Evolutionary conservation across 1,140 invertebrate genomes (phyloP), one percentile per base, ranked within the genome.

Genomic region (Doryteuthis pealeii): DNA sequence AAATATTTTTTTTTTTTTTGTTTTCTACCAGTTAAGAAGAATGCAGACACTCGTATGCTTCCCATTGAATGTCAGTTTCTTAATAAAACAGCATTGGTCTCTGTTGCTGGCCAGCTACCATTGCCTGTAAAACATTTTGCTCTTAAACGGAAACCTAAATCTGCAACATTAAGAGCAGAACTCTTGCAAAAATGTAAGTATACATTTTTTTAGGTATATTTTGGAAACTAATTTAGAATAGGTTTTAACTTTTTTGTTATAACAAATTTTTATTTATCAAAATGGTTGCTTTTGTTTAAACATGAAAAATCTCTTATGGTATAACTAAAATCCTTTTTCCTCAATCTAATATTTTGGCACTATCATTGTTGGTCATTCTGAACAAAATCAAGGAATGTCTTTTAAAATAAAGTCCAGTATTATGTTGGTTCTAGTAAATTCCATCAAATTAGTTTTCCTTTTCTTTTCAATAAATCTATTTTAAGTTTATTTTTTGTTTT

Each of bases 51-150:
- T 45, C 92, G 92, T 77, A 93, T 98, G 91, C 89, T 98, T 81
- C 96, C 96, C 3, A 90, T 98, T 82, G 97, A 99, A 89, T 98
- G 96, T 90, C 93, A 96, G 85, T 99, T 97, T 90, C 90, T 99
- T 65, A 98, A 98, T 89, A 96, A 96, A 90, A 93, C 93, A 88
- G 95, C 96, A 49, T 90, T 98, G 80, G 91, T 92, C 58, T 94
- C 94, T 79, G 92, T 96, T 71, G 94, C 95, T 83, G 92, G 93
- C 78, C 89, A 90, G 43, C 87, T 89, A 77, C 88, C 90, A 26
- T 87, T 86, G 45, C 87, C 90, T 18, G 83, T 87, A 1, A 97
- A 98, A 89, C 96, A 99, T 89, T 99, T 99, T 85, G 95, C 93
- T 40, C 86, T 98, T 3, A 97, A 96, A 89, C 91, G 95, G 70